Evolutionary conservation across 2,888 invertebrate species (phyloP), one percentile per base, ranked within the genome.

Genomic region (Antheraea yamamai): DNA sequence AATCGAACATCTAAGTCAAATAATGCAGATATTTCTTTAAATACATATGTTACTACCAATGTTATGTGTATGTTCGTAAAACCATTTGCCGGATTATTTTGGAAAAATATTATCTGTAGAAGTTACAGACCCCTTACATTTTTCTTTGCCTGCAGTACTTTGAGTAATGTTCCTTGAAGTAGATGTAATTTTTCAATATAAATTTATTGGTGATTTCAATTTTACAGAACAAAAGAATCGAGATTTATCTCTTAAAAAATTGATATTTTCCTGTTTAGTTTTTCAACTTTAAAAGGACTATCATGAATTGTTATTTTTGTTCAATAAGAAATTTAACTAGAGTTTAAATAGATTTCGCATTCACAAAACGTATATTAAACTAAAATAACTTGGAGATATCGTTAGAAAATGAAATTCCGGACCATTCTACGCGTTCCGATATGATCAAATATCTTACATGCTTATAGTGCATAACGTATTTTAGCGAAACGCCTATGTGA

Each of bases 321-420:
- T 47, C 39, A 39, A 7, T n/a, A 70, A 70, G 39, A 6, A n/a
- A 39, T 30, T 26, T 18, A 26, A n/a, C 68, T 23, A 30, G 70
- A 35, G 55, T 47, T 30, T 66, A 52, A 18, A 58, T 87, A 86
- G 87, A 88, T 90, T 89, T 87, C 86, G 86, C 83, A 83, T 47
- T 47, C 47, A 47, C 12, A 47, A 47, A 47, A 82, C 83, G 90
- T 89, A 87, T 88, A 89, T 87, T 88, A 88, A 91, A 89, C 88
- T 91, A 89, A 90, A 91, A 92, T 92, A 92, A 91, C 92, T 91
- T 68, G 18, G 88, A 87, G 85, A 87, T 88, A 91, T 92, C 91
- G 89, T 88, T 87, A 82, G 81, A 81, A 89, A 91, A 92, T 92
- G 92, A 91, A 92, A 92, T 93, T 92, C 90, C 89, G 87, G 87